Conservation (phyloP, 2,888 invertebrate species). For the Calephelis perditalis region DNA sequence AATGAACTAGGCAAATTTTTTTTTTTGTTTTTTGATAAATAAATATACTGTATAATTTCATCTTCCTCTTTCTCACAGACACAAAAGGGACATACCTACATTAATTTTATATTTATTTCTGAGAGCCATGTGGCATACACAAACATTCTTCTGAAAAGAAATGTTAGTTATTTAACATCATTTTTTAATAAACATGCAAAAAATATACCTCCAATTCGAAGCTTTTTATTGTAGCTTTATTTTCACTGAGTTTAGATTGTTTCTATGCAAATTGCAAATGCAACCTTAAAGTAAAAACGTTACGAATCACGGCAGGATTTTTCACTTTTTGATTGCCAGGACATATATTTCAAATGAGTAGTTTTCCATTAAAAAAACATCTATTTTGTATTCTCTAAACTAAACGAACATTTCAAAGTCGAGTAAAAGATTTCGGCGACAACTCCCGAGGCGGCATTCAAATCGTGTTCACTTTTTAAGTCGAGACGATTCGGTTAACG, state of each 20-base stretch:
- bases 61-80: background rate
- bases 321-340: too few relatives aligned
- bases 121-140: background rate
- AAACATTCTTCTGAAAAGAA: too few relatives aligned
- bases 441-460: slow-evolving; percentile 65
- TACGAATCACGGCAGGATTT: too few relatives aligned
- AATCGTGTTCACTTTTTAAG: slow-evolving; percentile 75
- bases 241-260: too few relatives aligned
- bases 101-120: slow-evolving; percentile 4
- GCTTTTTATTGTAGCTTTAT: too few relatives aligned
- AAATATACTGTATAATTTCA: background rate
- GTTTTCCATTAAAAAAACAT: too few relatives aligned
- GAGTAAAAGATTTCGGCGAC: slow-evolving; percentile 37
- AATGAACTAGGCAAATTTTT: background rate
- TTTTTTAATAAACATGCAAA: too few relatives aligned
- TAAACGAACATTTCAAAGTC: slow-evolving; percentile 39
- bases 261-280: too few relatives aligned
- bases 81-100: background rate
- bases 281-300: too few relatives aligned
- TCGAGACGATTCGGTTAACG: slow-evolving; percentile 75
- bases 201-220: too few relatives aligned
- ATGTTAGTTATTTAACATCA: too few relatives aligned
- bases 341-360: too few relatives aligned
- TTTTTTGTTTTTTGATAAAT: background rate
- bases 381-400: slow-evolving; percentile 10